Evolutionary conservation across 2,797 vertebrate species (phyloP).

Genomic region (Poecilia picta): DNA sequence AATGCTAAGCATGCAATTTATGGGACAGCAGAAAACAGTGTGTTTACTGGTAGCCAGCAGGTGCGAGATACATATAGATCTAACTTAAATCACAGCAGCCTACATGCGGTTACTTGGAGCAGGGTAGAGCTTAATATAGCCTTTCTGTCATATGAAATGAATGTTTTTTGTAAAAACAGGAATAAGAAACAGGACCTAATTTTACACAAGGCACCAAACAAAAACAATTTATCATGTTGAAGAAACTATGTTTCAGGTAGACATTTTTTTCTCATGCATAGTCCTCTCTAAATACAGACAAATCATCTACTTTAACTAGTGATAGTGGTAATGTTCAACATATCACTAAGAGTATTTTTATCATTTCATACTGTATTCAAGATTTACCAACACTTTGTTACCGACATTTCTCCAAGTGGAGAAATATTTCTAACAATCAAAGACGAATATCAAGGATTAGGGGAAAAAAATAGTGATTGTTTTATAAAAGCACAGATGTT

Average conservation of each 20-base stretch:
- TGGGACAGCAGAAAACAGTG: neutral
- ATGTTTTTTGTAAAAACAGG: neutral
- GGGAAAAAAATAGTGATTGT: no score
- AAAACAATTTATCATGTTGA: neutral
- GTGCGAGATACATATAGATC: neutral
- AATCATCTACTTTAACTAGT: neutral
- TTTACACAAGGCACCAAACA: conserved; percentile 4
- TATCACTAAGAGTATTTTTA: neutral
- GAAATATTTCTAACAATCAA: neutral
- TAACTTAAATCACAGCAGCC: neutral
- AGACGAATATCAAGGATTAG: neutral
- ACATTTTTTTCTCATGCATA: neutral
- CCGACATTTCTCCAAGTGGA: no score
- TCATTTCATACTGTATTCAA: neutral
- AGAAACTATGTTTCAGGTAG: neutral
- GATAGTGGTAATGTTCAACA: neutral
- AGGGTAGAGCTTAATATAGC: conserved; percentile 7
- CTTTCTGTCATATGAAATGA: neutral
- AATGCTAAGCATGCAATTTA: neutral
- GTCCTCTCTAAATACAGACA: neutral
- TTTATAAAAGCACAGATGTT: neutral
- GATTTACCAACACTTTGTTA: neutral
- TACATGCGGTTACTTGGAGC: neutral
- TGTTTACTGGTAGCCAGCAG: neutral
- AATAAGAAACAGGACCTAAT: neutral